Conservation (phyloP, 2,113 vertebrate species). For the Solea senegalensis region DNA sequence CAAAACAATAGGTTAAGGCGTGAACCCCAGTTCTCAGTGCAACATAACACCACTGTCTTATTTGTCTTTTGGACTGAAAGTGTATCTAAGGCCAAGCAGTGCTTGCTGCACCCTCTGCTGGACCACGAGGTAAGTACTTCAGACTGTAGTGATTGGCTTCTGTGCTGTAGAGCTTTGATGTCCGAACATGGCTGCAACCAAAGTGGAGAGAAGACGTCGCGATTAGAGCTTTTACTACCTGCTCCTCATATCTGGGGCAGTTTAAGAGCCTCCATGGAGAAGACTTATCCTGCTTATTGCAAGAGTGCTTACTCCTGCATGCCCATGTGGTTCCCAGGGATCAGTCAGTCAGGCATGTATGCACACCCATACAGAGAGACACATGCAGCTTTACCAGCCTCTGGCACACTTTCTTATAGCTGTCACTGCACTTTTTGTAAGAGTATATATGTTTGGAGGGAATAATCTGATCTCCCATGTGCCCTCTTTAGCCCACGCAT, state of each 20-base stretch:
- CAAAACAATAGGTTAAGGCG: no score
- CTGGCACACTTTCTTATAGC: slow-evolving; percentile 38
- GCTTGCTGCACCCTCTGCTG: no score
- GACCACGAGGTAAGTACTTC: no score
- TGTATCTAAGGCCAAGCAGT: no score
- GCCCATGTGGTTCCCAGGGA: slow-evolving; percentile 12
- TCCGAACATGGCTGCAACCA: no score
- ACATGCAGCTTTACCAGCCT: slow-evolving; percentile 43
- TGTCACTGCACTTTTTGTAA: slow-evolving; percentile 45
- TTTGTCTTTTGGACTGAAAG: no score
- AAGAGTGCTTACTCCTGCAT: slow-evolving; percentile 11
- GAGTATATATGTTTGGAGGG: slow-evolving; percentile 64
- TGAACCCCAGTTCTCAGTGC: no score
- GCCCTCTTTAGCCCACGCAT: slow-evolving; percentile 29
- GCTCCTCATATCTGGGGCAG: background rate
- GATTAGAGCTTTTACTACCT: background rate
- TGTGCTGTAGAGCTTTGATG: no score
- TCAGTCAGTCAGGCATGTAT: slow-evolving; percentile 19
- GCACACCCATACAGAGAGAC: background rate
- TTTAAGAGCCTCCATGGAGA: slow-evolving; percentile 1
- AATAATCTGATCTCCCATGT: slow-evolving; percentile 63
- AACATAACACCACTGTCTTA: no score
- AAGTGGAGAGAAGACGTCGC: no score
- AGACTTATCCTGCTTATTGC: slow-evolving; percentile 9
- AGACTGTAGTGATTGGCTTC: no score